Evolutionary conservation across 1,140 invertebrate species (phyloP), one percentile per base, ranked within the genome.

Genomic region (Arion vulgaris): DNA sequence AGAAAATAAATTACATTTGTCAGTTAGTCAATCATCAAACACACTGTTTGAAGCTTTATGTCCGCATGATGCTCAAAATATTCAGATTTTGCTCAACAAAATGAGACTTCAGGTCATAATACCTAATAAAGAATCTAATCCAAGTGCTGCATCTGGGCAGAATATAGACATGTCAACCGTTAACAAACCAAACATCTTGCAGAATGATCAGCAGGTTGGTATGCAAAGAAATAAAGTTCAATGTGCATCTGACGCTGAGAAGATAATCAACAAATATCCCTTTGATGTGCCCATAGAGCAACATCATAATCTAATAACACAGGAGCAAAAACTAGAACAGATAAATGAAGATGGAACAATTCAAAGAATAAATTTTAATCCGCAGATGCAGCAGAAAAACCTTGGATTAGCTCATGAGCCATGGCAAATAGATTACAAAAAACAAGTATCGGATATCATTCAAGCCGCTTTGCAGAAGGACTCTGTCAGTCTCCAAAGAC

Each of bases 371-470:
- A 57, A 57, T 57, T 23, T 57, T 9, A 57, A 57, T n/a, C 5
- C 9, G 5, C 5, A 9, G 23, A 4, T 45, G 41, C 53, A 57
- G 23, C 15, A 57, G 53, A 19, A 57, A 23, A 57, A 57, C 53
- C 26, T 4, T 15, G 41, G 15, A 45, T 7, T 15, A 15, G 15
- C 15, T 45, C 41, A 45, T 5, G 5, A 45, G 41, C 85, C 86
- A 32, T 85, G 87, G 36, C 78, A 88, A 38, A 83, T 85, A 34
- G 83, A 89, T 34, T 13, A 28, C 23, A 41, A 66, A 7, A 34
- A 41, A 19, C 79, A 72, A 45, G 39, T 81, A 9, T 4, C 17
- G 2, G 34, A 81, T 28, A 28, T 72, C 2, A 72, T 81, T 57
- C 79, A 81, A 19, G 41, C 69, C 4, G 79, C 79, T 19, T 23